Evolutionary conservation across 2,888 invertebrate genomes (phyloP).

Genomic region (Stenodera caucasica): DNA sequence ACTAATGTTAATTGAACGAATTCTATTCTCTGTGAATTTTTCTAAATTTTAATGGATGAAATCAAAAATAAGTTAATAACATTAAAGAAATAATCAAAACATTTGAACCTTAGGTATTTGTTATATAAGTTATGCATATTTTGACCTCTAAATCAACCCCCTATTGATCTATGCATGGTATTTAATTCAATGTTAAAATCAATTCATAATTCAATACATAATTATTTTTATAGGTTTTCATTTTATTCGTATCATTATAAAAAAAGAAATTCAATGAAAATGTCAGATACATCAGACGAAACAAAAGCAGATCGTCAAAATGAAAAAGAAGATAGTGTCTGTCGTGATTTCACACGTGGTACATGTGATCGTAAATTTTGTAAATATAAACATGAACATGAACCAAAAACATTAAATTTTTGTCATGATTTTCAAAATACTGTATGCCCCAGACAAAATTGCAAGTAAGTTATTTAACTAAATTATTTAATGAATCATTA

Average conservation of each 20-base stretch:
- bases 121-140: no score
- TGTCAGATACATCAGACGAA: slow-evolving; percentile 52
- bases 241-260: background rate
- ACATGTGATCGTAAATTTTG: slow-evolving; percentile 61
- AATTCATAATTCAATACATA: no score
- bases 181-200: slow-evolving; percentile 40
- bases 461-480: slow-evolving; percentile 54
- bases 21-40: no score
- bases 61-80: no score
- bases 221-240: slow-evolving; percentile 20
- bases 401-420: slow-evolving; percentile 55
- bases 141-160: background rate
- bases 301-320: slow-evolving; percentile 39
- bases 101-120: no score
- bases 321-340: slow-evolving; percentile 54
- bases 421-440: slow-evolving; percentile 75
- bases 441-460: slow-evolving; percentile 71
- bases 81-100: no score
- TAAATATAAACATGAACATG: slow-evolving; percentile 59
- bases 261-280: slow-evolving; percentile 24
- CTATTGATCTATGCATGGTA: slow-evolving; percentile 33
- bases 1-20: background rate
- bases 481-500: background rate
- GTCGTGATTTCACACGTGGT: slow-evolving; percentile 63
- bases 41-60: no score